These are phyloP conservation scores for Cyrtodaria siliqua DNA, from an alignment of 2,888 invertebrate genomes.

Conservation along the genomic window DNA sequence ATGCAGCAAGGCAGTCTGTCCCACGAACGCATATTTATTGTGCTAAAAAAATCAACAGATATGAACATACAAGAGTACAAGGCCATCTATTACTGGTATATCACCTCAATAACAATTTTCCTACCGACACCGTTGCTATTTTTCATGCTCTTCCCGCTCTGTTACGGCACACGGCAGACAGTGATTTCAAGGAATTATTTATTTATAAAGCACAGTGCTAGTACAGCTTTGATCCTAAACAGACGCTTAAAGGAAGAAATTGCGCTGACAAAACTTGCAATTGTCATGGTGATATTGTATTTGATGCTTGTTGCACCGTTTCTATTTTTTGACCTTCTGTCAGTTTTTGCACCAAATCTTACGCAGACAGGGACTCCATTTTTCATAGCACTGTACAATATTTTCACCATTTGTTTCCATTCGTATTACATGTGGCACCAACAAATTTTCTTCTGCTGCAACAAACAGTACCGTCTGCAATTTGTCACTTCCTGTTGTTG, in stretches of 20 bases:
- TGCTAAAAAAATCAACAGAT: constrained; percentile 72
- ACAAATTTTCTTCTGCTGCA: constrained; percentile 83
- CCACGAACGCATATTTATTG: constrained; percentile 52
- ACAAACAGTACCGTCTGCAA: constrained; percentile 80
- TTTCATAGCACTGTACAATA: constrained; percentile 74
- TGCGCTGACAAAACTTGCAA: constrained; percentile 76
- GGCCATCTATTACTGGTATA: constrained; percentile 84
- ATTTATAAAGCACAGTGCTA: constrained; percentile 74
- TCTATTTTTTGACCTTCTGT: constrained; percentile 74
- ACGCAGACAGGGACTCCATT: constrained; percentile 67
- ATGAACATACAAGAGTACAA: constrained; percentile 80
- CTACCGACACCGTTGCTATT: constrained; percentile 79
- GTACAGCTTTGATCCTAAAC: constrained; percentile 75
- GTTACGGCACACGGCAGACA: constrained; percentile 71
- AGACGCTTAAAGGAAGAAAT: constrained; percentile 79
- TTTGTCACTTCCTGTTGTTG: constrained; percentile 80
- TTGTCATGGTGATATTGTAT: constrained; percentile 78
- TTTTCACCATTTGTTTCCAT: constrained; percentile 81
- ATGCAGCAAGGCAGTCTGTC: constrained; percentile 42
- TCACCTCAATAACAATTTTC: constrained; percentile 80
- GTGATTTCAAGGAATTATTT: constrained; percentile 71
- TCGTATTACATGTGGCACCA: constrained; percentile 80
- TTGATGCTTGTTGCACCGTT: constrained; percentile 80
- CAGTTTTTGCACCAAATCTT: constrained; percentile 66
- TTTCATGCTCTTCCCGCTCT: constrained; percentile 74